phyloP scores from a whole-genome alignment of 1,140 invertebrate genomes.

The Calliopsis andreniformis region DNA sequence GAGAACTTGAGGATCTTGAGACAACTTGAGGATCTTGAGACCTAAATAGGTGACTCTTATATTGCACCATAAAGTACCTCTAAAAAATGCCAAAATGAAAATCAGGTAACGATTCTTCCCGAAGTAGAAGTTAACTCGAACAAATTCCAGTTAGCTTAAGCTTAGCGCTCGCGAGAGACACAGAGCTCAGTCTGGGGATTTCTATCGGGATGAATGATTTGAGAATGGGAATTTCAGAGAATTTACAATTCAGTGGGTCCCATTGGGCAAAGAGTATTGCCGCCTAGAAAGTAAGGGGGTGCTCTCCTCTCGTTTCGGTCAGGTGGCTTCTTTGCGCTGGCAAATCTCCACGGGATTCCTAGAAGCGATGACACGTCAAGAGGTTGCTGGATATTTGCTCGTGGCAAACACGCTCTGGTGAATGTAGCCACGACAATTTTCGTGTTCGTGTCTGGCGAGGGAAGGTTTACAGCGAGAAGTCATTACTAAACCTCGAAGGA shows the following conservation, averaged over 20 bases:
- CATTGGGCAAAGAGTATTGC: conserved; percentile 1
- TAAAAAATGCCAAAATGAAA: too few relatives aligned
- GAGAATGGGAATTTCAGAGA: neutral
- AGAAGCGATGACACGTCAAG: conserved; percentile 56
- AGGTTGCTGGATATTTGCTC: conserved; percentile 67
- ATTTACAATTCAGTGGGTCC: conserved; percentile 19
- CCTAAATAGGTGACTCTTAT: too few relatives aligned
- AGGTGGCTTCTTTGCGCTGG: conserved; percentile 32
- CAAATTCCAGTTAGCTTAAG: too few relatives aligned
- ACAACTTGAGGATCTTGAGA: too few relatives aligned
- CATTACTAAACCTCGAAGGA: conserved; percentile 68
- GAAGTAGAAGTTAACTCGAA: too few relatives aligned
- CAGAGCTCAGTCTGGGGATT: too few relatives aligned
- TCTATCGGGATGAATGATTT: neutral
- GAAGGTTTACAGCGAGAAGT: conserved; percentile 47
- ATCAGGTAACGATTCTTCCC: too few relatives aligned
- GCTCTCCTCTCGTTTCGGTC: conserved; percentile 13
- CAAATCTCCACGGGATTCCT: conserved; percentile 39
- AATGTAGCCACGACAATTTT: conserved; percentile 58
- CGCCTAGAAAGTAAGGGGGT: conserved; percentile 1
- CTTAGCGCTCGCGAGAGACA: too few relatives aligned
- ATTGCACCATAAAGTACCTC: too few relatives aligned
- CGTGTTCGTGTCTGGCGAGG: conserved; percentile 45
- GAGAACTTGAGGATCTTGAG: too few relatives aligned
- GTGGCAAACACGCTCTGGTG: conserved; percentile 62